Evolutionary conservation across 2,797 vertebrate species (phyloP), one percentile per base, ranked within the genome.

Genomic region (Aeoliscus strigatus): DNA sequence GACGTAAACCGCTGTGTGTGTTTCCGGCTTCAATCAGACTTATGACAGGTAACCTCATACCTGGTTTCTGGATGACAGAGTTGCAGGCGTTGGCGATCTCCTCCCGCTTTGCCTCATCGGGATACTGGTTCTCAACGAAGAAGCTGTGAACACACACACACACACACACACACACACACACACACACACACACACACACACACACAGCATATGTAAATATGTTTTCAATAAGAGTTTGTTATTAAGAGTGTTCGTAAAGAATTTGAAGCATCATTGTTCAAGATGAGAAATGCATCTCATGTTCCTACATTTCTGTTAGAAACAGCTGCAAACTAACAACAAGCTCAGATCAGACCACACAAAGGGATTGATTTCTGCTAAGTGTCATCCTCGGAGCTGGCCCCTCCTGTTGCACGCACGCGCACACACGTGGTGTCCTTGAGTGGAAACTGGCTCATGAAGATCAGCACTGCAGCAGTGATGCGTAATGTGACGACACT

Each of bases 71-170:
- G 60, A 91, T 91, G 75, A 90, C 89, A 2, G 87, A 87, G 68
- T 91, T 91, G 34, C 90, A 91, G 62, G 89, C 83, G 14, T 85
- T 87, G 59, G 90, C 90, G 2, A 91, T 91, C 82, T 91, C 90
- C 66, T 91, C 90, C 16, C 90, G 76, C 73, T 87, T 89, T 0
- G 86, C 85, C 57, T 91, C 90, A 21, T 91, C 90, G 3, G 90
- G 90, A 49, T 91, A 91, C 79, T 91, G 90, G 70, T 91, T 91
- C 79, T 91, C 90, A 45, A 88, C 69, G 72, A 91, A 91, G 81
- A 90, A 91, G 57, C 90, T 91, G 73, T 1, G n/a, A n/a, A n/a
- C 40, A 76, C 31, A 76, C 13, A 25, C 24, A 25, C 2, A 25
- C 24, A 25, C 6, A 21, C 18, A 21, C 18, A 21, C 40, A 76